Evolutionary conservation across 2,113 vertebrate species (phyloP).

Genomic region (Sinocyclocheilus anophthalmus): DNA sequence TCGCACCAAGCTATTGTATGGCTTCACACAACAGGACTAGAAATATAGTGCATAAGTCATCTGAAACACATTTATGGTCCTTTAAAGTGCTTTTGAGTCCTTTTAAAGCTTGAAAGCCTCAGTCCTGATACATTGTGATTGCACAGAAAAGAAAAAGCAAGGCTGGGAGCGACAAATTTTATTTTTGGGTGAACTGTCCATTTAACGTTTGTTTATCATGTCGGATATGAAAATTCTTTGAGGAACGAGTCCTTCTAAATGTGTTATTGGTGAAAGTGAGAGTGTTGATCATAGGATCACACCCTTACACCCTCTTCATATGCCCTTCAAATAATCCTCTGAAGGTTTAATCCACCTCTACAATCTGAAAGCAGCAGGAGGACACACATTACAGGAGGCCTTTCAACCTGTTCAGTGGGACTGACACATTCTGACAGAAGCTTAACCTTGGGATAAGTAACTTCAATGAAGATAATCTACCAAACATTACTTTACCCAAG

Average conservation of each 20-base stretch:
- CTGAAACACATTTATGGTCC: neutral
- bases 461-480: neutral
- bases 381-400: neutral
- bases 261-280: neutral
- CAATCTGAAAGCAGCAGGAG: neutral
- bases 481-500: neutral
- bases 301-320: neutral
- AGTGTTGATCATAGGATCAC: neutral
- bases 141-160: neutral
- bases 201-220: neutral
- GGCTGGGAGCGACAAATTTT: neutral
- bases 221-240: neutral
- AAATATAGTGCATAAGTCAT: neutral
- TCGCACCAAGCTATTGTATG: neutral
- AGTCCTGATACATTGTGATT: neutral
- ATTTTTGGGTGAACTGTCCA: neutral
- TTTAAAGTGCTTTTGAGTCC: neutral
- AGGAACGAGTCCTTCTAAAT: neutral
- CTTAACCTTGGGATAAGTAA: neutral
- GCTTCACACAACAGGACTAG: neutral
- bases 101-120: neutral
- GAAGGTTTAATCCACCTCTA: neutral
- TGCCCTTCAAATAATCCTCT: slow-evolving; percentile 1
- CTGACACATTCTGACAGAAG: neutral
- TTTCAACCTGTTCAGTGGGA: neutral